Evolutionary conservation across 2,797 vertebrate species (phyloP), one percentile per base, ranked within the genome.

Genomic region (Cetoscarus ocellatus): DNA sequence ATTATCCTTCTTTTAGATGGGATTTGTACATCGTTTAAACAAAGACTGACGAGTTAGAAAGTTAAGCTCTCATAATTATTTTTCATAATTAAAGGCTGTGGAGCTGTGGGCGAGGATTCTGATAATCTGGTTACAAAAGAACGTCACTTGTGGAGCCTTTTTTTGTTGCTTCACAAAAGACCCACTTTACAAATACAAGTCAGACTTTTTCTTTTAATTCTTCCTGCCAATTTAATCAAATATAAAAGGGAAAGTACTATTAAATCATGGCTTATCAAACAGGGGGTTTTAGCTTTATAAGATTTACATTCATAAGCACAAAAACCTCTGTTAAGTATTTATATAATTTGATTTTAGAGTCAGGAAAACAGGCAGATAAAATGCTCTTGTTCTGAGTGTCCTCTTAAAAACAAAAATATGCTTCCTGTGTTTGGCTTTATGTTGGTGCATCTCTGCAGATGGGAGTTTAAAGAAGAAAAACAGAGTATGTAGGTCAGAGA

Each of bases 401-500:
- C 6, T 5, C 18, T 1, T 1, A 65, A 60, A 44, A 50, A 42
- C 9, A 52, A 73, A 63, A 27, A 3, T 8, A 12, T 7, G 19
- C 45, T 36, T 52, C 14, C 40, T 58, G 19, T 39, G 17, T 19
- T 34, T 7, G 15, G 42, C 55, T 58, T 10, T 8, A 15, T 19
- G 49, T 62, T 15, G 39, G 52, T 40, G 50, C 15, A 48, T 55
- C 35, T 49, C 60, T 61, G 72, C 76, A 79, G 39, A 79, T 47
- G 51, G 71, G 72, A 71, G 69, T 48, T 51, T 49, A 82, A 78
- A 70, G 49, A 18, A 49, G 42, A 67, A 49, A 40, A 40, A 43
- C 11, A 15, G 51, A 39, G 53, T 76, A 82, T 80, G 65, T 82
- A 82, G 87, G 77, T 80, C 82, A 83, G 68, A 73, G 65, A 61